Conservation (phyloP, 1,140 invertebrate genomes). For the Caenorhabditis remanei region DNA sequence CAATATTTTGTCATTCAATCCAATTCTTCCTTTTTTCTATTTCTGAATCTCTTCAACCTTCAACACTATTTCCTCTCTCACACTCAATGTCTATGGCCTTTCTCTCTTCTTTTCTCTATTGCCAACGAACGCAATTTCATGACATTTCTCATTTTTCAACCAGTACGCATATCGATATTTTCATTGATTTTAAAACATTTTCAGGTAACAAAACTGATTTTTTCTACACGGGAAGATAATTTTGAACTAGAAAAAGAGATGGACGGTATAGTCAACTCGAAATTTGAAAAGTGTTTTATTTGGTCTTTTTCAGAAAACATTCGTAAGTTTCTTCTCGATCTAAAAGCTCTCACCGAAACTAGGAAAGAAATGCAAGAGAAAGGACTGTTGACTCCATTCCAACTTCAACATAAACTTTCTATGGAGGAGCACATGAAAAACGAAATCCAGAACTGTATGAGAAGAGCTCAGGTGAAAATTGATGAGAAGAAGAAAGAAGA, state of each 20-base stretch:
- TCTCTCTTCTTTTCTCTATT: not conserved
- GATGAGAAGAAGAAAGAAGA: slow-evolving; percentile 8
- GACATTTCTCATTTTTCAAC: not conserved
- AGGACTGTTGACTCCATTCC: not conserved
- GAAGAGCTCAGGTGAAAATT: not conserved
- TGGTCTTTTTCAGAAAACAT: not conserved
- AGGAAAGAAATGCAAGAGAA: not conserved
- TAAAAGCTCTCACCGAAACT: not conserved
- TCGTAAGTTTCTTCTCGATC: not conserved
- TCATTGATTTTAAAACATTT: not conserved
- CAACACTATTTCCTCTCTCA: not conserved
- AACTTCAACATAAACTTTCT: not conserved
- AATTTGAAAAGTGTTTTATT: not conserved
- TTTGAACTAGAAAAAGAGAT: not conserved
- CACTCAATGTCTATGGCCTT: not conserved
- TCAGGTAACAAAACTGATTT: not conserved
- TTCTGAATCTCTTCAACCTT: not conserved
- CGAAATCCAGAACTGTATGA: not conserved
- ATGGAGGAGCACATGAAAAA: slow-evolving; percentile 15
- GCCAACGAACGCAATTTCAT: not conserved
- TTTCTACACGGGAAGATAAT: not conserved
- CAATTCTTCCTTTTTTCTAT: not conserved
- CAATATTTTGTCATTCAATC: not conserved
- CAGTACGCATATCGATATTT: not conserved
- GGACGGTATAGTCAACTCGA: not conserved